Conservation (phyloP, 2,113 vertebrate genomes). For the Proterorhinus semilunaris region DNA sequence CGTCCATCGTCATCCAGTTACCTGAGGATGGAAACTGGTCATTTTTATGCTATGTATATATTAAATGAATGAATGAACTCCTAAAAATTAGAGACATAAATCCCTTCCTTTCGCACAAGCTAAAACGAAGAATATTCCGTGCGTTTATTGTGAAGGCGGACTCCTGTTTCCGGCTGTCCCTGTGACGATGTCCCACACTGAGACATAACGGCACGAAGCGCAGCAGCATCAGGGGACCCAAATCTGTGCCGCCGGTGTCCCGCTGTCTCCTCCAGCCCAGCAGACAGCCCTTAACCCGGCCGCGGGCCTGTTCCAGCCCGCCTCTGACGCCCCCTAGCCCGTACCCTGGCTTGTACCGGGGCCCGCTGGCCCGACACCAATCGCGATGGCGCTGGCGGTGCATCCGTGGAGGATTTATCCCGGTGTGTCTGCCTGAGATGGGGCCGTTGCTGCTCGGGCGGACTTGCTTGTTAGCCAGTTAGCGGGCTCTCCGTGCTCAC, state of each 20-base stretch:
- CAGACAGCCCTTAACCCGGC: not conserved
- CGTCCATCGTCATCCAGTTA: too few relatives aligned
- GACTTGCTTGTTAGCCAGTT: constrained; percentile 54
- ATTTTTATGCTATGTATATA: too few relatives aligned
- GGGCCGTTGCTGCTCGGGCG: constrained; percentile 46
- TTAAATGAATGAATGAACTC: too few relatives aligned
- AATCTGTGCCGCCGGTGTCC: not conserved
- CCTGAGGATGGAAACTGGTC: too few relatives aligned
- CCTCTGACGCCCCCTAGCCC: constrained; percentile 26
- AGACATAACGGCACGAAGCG: constrained; percentile 8
- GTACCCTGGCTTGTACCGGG: constrained; percentile 50
- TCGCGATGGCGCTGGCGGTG: constrained; percentile 49
- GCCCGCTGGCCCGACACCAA: not conserved
- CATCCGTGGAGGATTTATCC: constrained; percentile 62
- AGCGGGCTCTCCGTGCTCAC: constrained; percentile 35
- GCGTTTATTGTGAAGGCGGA: not conserved
- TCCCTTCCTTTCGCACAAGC: not conserved
- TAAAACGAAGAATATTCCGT: not conserved
- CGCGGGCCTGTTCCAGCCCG: not conserved
- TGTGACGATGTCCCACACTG: constrained; percentile 8
- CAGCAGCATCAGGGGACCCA: constrained; percentile 7
- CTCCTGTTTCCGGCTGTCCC: not conserved
- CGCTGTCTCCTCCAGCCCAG: not conserved
- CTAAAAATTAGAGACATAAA: too few relatives aligned
- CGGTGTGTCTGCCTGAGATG: constrained; percentile 67